Evolutionary conservation across 2,888 invertebrate species (phyloP), one percentile per base, ranked within the genome.

Genomic region (Agonopterix alstromeriana): DNA sequence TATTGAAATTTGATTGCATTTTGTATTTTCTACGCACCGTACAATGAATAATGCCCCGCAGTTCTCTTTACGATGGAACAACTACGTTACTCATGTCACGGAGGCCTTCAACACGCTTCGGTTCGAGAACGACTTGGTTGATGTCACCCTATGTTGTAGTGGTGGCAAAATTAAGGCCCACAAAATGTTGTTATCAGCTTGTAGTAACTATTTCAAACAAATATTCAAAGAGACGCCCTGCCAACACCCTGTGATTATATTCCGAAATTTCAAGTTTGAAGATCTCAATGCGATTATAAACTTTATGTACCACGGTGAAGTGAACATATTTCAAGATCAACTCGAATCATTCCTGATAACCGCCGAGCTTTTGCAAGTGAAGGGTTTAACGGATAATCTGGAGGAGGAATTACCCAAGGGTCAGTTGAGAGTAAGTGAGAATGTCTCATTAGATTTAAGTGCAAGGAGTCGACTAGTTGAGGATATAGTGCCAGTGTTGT

Each of bases 41-140:
- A 43, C 10, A 72, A 88, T 87, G 86, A 87, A 84, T 82, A 87
- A 92, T 79, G 92, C 92, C 73, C 94, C 94, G 74, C 95, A 95
- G 73, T 96, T 95, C 83, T 95, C 95, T 57, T 87, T 96, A 61
- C 93, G 95, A 58, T 96, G 96, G 96, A 95, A 95, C 78, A 95
- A 95, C 83, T 95, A 96, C 76, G 91, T 94, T 71, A 91, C 91
- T 67, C 94, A 94, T 78, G 93, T 96, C 67, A 94, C 94, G 56
- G 93, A 93, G 77, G 94, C 95, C 43, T 93, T 96, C 70, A 94
- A 94, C 77, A 91, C 92, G 56, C 89, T 96, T 56, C 91, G 91
- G 49, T 89, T 90, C 58, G 91, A 91, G 65, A 91, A 92, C 77
- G 93, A 91, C 82, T 91, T 96, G 55, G 95, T 95, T 48, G 96